Evolutionary conservation across 2,113 vertebrate species (phyloP), one percentile per base, ranked within the genome.

Genomic region (Pedionomus torquatus): DNA sequence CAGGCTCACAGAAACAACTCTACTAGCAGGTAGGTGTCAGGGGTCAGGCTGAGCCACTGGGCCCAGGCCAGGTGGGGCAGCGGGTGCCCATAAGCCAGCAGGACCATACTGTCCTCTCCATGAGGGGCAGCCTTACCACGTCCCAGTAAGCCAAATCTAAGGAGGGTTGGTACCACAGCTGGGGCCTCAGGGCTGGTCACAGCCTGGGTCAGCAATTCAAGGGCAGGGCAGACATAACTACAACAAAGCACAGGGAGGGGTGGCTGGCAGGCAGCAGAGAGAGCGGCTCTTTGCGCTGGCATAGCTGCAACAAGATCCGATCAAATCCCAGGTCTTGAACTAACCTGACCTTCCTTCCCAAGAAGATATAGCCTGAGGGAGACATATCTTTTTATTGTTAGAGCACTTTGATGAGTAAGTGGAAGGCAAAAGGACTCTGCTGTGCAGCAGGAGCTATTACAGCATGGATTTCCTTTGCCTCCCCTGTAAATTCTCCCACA

Each of bases 41-140:
- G 43, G 33, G 46, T 16, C 23, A 10, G 13, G 21, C n/a, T 2
- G 1, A 69, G 54, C 16, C 46, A 24, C 11, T 5, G 51, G 35
- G 17, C 13, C 9, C 18, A 58, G 28, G 24, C 28, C 43, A 80
- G n/a, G 26, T 58, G 37, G 23, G 37, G 8, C 43, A 80, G 41
- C 1, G 5, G 37, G 16, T 77, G 31, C 16, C 31, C 37, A 54
- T 8, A 41, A 10, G 15, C 31, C 20, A 58, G 39, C 44, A 49
- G 71, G 17, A 51, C 63, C 2, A 0, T 12, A 4, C 15, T 3
- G 7, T 82, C 11, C 30, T 54, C 20, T 69, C 11, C 1, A 0
- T 5, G 20, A 55, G 55, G 1, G 2, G 9, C 55, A 57, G 54
- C 8, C 21, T 8, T 23, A 43, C 19, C 15, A 13, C 3, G 2